Base-by-base conservation (phyloP, 2,888 invertebrate species). In the Thelaira solivaga region DNA sequence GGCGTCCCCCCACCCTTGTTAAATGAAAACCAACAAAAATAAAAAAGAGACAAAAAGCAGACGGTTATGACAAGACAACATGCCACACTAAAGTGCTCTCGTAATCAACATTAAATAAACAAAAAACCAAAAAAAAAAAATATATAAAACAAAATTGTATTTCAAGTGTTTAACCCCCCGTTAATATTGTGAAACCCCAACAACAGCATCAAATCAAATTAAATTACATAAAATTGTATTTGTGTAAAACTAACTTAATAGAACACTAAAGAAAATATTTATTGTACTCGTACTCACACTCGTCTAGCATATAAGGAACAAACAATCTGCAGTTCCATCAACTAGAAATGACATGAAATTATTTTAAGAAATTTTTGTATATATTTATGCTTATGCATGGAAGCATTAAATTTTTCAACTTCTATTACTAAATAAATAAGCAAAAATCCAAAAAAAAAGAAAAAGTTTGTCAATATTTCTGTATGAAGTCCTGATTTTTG, bases 271-370 rank as follows among this genome's bases (percentile, higher is more conserved):
- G 16, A 61, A 36, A 39, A 59, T 34, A 18, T 39, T 49, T 20
- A 39, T 61, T n/a, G n/a, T n/a, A n/a, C n/a, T n/a, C n/a, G n/a
- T n/a, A n/a, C n/a, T n/a, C n/a, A n/a, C n/a, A n/a, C n/a, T n/a
- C n/a, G n/a, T n/a, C n/a, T n/a, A n/a, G n/a, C n/a, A 24, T 47
- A 39, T 43, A 59, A 57, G 39, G 57, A 26, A 71, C 53, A 65
- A 71, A 64, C 47, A 43, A 68, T 69, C 59, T 69, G 43, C 61
- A 69, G 64, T 73, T 78, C 65, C 73, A 73, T 78, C 77, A 74
- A 69, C 36, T 65, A 78, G 71, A 65, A 78, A 39, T 68, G 68
- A 34, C 69, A 47, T 36, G 24, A 73, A 73, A 64, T 78, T 59
- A 69, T 65, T 69, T 51, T 47, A 65, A 67, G 49, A 49, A 55